Base-by-base conservation (phyloP, 2,113 vertebrate genomes). In the Paracanthobrama guichenoti region DNA sequence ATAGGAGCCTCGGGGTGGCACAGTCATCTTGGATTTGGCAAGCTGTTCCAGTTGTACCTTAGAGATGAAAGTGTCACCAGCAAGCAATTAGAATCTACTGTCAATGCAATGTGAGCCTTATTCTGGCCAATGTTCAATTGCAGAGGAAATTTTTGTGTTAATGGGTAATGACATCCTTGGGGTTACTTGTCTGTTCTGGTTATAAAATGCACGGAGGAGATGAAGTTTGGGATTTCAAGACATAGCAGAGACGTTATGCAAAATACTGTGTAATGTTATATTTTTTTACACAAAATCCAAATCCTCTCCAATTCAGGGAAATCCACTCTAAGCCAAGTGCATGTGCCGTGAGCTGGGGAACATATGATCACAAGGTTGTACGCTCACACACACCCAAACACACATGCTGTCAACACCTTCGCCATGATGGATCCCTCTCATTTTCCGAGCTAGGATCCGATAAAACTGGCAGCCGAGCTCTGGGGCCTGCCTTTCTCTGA, bases 401-500 rank as follows among this genome's bases (percentile, higher is more conserved):
- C 35, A 69, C 22, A 66, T 50, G 76, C 86, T 84, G 85, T 86
- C 85, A 88, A 73, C 85, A 86, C 85, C 64, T 55, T 59, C 16
- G 16, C 79, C 79, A 75, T 88, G 87, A 88, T 86, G 77, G 81
- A 87, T 80, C 59, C 57, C 73, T 77, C 86, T 85, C 86, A 88
- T 84, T 82, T 86, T 89, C 74, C 22, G 44, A 44, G 84, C 60
- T 60, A 75, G 85, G 85, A 84, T 53, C 82, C 24, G 82, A 86
- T 86, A 87, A 94, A 94, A 93, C 39, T 92, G 90, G 91, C 94
- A 92, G 93, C 93, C 90, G 91, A 92, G 94, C 95, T 94, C 94
- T 94, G 94, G 95, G 94, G 95, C 95, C 72, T 94, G 93, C 94
- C 74, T 83, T 95, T 96, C 94, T 95, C 95, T 94, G 94, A 95